Percentiles rank a stretch among this genome's conserved stretches.
phyloP scores from a whole-genome alignment of 2,888 invertebrate species.

The Torymus auratus region DNA sequence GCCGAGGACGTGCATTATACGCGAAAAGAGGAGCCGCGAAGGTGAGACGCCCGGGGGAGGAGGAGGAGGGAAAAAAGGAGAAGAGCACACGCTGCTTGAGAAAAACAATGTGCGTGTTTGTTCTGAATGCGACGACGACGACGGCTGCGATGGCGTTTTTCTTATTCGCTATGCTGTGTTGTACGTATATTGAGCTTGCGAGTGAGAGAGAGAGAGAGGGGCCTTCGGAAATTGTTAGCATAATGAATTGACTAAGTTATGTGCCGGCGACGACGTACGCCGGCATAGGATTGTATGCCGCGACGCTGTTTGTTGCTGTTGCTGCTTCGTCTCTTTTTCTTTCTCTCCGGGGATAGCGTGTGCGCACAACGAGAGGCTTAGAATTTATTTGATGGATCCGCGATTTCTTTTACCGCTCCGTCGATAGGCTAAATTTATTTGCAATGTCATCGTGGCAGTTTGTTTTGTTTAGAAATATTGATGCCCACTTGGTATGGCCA shows the following conservation, averaged over 20 bases:
- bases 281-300: constrained; percentile 4
- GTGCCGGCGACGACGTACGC: not conserved
- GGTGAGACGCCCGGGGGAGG: constrained; percentile 5
- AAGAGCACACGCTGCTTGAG: constrained; percentile 20
- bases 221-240: constrained; percentile 40
- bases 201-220: not conserved
- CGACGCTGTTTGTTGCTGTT: too few relatives aligned
- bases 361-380: not conserved
- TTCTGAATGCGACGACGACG: constrained; percentile 18
- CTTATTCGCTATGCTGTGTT: constrained; percentile 6
- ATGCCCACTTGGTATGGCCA: too few relatives aligned
- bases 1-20: constrained; percentile 55
- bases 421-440: too few relatives aligned
- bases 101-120: constrained; percentile 43
- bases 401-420: too few relatives aligned
- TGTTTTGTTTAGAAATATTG: too few relatives aligned
- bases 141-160: constrained; percentile 12
- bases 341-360: too few relatives aligned
- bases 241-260: constrained; percentile 44
- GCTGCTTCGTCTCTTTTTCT: too few relatives aligned
- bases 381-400: constrained; percentile 6
- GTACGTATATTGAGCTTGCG: too few relatives aligned
- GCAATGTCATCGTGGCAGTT: too few relatives aligned
- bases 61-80: constrained; percentile 2
- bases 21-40: constrained; percentile 29